Conservation (phyloP, 2,888 invertebrate genomes). For the Stenchaetothrips biformis region DNA sequence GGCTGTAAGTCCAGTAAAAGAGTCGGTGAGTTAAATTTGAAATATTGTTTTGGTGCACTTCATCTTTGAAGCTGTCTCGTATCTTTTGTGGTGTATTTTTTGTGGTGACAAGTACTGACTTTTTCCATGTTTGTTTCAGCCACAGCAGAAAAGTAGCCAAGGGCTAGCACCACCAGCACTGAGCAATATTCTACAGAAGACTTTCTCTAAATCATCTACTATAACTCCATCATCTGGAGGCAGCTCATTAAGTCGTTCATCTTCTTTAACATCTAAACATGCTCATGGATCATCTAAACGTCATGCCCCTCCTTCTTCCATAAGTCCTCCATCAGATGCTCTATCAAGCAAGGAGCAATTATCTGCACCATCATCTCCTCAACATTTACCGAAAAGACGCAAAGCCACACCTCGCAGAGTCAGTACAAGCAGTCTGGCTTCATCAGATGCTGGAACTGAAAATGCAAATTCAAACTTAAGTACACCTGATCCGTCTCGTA, state of each 20-base stretch:
- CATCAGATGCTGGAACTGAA: conserved; percentile 1
- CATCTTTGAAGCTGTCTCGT: too few species aligned
- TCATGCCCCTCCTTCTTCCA: background rate
- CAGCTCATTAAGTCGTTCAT: background rate
- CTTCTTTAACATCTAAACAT: background rate
- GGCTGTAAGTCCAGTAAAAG: conserved; percentile 39
- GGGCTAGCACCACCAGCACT: background rate
- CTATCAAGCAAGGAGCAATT: background rate
- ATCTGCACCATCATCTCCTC: conserved; percentile 13
- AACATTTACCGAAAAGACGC: background rate
- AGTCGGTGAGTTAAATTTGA: conserved; percentile 24
- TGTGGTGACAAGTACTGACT: too few species aligned
- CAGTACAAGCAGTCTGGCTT: background rate
- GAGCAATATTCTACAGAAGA: background rate
- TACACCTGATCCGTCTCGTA: background rate
- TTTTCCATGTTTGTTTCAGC: background rate
- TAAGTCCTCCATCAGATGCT: background rate
- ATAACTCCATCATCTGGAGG: background rate
- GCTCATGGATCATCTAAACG: background rate
- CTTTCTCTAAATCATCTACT: background rate
- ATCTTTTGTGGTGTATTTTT: too few species aligned
- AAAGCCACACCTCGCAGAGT: conserved; percentile 3
- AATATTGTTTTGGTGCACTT: too few species aligned
- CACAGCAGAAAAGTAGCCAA: background rate
- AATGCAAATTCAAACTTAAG: conserved; percentile 7